A percentile compares a stretch with the other conserved stretches of the same genome.
Conservation (phyloP, 2,113 vertebrate species). For the Gobiocypris rarus region DNA sequence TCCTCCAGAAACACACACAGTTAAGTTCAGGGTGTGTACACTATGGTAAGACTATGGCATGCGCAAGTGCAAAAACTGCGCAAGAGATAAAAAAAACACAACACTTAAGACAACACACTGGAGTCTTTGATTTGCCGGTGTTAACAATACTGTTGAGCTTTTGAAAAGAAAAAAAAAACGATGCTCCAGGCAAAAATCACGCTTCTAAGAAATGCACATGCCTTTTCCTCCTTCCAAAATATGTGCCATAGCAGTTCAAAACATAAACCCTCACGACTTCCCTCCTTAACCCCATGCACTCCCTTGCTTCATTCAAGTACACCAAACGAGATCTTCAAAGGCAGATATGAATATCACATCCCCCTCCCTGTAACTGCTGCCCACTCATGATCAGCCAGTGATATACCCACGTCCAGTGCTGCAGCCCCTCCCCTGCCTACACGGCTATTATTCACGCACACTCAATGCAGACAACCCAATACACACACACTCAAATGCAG, state of each 20-base stretch:
- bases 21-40: background rate
- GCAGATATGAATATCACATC: constrained; percentile 62
- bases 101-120: background rate
- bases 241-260: constrained; percentile 16
- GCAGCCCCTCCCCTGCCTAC: constrained; percentile 42
- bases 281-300: background rate
- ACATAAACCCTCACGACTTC: background rate
- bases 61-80: background rate
- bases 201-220: background rate
- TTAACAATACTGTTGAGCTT: background rate
- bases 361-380: constrained; percentile 51
- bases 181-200: background rate
- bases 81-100: background rate
- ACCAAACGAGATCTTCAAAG: constrained; percentile 26
- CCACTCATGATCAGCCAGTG: constrained; percentile 60
- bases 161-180: background rate
- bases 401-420: constrained; percentile 52
- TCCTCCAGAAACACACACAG: background rate
- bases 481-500: background rate
- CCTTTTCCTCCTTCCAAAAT: constrained; percentile 5
- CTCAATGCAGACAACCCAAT: background rate
- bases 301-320: constrained; percentile 35
- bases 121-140: background rate
- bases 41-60: background rate
- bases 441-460: background rate